Evolutionary conservation across 2,888 invertebrate species (phyloP), one percentile per base, ranked within the genome.

Genomic region (Drosophila prolongata): DNA sequence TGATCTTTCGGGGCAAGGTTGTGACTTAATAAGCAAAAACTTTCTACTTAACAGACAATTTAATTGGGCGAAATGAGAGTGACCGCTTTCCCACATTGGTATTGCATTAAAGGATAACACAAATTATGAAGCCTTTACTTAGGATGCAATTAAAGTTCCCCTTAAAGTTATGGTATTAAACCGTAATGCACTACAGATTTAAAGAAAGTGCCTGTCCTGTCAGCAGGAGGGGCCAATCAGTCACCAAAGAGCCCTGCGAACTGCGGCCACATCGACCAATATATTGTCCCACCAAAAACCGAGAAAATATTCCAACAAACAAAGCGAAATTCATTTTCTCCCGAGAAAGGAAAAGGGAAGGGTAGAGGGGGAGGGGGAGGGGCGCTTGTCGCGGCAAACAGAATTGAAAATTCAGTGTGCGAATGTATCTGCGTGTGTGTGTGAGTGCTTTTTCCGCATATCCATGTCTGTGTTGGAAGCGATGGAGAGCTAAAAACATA

Each of bases 331-430:
- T 83, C 78, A 83, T 81, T 85, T 90, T 78, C 66, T 57, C 55
- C 40, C 49, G 52, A 59, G 34, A 61, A 64, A 13, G 68, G n/a
- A 46, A 57, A 49, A 37, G 19, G 43, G 58, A 57, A 40, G 43
- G 44, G 47, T 56, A 38, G 54, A 24, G 44, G 50, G 50, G 40
- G 44, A 73, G 53, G 64, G 9, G 14, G 44, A 73, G 53, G 64
- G 9, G 14, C 72, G 79, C 71, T 73, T 89, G 83, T 86, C 88
- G 83, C 79, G 85, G 82, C 89, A 86, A 86, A 86, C 87, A 68
- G 87, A 89, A 86, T 88, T 89, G 89, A 88, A 89, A 86, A 89
- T 82, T 76, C 77, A 77, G 73, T 72, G 65, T 50, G 44, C 47
- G 57, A 46, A 38, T 68, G 58, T 70, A 37, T 52, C 40, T 16